Conservation (phyloP, 2,113 vertebrate species). For the Ginglymostoma cirratum region DNA sequence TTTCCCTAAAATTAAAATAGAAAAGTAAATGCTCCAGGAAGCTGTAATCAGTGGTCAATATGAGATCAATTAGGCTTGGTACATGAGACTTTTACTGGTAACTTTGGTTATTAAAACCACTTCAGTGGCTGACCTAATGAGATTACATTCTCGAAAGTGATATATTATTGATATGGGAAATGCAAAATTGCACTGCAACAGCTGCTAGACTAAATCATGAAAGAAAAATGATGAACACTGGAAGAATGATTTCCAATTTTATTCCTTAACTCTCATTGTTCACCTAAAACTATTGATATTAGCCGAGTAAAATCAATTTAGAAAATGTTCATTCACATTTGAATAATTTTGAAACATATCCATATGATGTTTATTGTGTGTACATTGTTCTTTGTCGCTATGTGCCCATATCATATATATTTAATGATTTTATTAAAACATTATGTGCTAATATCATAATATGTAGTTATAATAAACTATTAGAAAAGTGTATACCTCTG, state of each 20-base stretch:
- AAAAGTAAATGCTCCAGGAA: background rate
- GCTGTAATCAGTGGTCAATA: background rate
- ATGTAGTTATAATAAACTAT: background rate
- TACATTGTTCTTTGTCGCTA: background rate
- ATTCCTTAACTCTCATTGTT: background rate
- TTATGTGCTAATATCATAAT: background rate
- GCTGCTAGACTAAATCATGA: background rate
- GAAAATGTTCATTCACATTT: background rate
- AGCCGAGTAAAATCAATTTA: background rate
- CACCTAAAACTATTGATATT: background rate
- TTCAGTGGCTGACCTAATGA: background rate
- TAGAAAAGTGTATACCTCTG: background rate
- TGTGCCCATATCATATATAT: background rate
- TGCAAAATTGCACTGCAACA: background rate
- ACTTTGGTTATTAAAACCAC: background rate
- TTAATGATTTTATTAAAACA: background rate
- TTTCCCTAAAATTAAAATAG: background rate
- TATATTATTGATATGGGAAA: background rate
- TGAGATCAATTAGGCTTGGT: background rate
- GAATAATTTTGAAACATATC: background rate
- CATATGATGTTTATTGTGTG: background rate
- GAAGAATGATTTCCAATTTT: background rate
- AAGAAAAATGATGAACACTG: background rate
- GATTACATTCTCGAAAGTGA: background rate
- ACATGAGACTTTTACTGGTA: background rate